Evolutionary conservation across 2,888 invertebrate species (phyloP), one percentile per base, ranked within the genome.

Genomic region (Pterostichus niger): DNA sequence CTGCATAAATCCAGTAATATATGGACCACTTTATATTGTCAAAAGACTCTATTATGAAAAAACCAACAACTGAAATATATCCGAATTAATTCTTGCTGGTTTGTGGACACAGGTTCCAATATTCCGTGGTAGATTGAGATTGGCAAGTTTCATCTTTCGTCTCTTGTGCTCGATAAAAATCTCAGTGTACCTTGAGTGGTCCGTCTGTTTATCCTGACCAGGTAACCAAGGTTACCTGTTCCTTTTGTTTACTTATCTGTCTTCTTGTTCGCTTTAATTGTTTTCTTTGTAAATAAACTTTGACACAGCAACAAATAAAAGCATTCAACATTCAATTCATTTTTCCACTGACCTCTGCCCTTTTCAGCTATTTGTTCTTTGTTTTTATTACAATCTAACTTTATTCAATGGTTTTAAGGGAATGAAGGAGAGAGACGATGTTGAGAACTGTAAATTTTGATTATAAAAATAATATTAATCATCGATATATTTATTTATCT

Each of bases 141-240:
- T 24, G 24, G 24, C 24, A 24, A 24, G 24, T 24, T 24, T 24
- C 24, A 3, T 3, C 2, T 52, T 52, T 52, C n/a, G 52, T n/a
- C 13, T 40, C 13, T 52, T 13, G 24, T 24, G 24, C 24, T 24
- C 24, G 17, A 56, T 56, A 56, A 56, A 56, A 56, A 56, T 56
- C 56, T 17, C 9, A 49, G 49, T 11, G 49, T 49, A 49, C n/a
- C 49, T 11, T 5, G 13, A 49, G 24, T 13, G 15, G 9, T 13
- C 56, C 15, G 56, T n/a, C 5, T 56, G 56, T 56, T 56, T 56
- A 56, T 56, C 24, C 56, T 56, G 17, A 10, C 56, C 56, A 56
- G 56, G 56, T 56, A 56, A 56, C 56, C 56, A 56, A 56, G 56
- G 56, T 56, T 17, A 56, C 56, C 24, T 56, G 56, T 24, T 56